Conservation (phyloP, 1,140 invertebrate genomes). For the Drusus annulatus region DNA sequence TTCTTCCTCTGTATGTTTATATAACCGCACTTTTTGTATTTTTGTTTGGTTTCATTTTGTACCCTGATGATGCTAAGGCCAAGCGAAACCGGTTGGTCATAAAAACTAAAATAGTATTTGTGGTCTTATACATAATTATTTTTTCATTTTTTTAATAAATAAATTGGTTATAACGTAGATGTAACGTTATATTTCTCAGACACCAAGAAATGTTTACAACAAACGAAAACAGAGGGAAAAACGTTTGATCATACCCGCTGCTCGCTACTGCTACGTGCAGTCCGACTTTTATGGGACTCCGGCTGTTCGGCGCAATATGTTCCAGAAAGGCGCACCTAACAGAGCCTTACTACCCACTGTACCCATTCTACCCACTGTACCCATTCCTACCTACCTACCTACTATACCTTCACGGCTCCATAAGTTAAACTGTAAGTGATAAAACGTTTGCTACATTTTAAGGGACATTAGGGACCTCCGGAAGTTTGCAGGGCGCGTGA, state of each 20-base stretch:
- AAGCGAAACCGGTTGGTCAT: too few species aligned
- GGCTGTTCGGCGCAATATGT: constrained; percentile 47
- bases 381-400: too few species aligned
- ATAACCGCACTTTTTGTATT: too few species aligned
- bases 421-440: constrained; percentile 37
- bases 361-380: too few species aligned
- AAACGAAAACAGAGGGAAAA: constrained; percentile 37
- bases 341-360: too few species aligned
- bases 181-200: neutral
- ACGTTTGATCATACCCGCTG: constrained; percentile 31
- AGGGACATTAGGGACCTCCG: constrained; percentile 29
- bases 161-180: too few species aligned
- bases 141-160: too few species aligned
- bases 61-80: too few species aligned
- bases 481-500: constrained; percentile 23
- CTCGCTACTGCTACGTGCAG: constrained; percentile 35
- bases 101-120: too few species aligned
- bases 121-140: too few species aligned
- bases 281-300: constrained; percentile 41
- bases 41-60: too few species aligned
- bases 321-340: constrained; percentile 11
- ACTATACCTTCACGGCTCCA: constrained; percentile 1
- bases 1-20: too few species aligned
- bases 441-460: constrained; percentile 37
- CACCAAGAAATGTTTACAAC: constrained; percentile 22